Percentiles rank a stretch among this genome's conserved stretches.
Conservation (phyloP, 30 jellyfish, hydroid and myxozoan genomes). For the Aurelia aurita region DNA sequence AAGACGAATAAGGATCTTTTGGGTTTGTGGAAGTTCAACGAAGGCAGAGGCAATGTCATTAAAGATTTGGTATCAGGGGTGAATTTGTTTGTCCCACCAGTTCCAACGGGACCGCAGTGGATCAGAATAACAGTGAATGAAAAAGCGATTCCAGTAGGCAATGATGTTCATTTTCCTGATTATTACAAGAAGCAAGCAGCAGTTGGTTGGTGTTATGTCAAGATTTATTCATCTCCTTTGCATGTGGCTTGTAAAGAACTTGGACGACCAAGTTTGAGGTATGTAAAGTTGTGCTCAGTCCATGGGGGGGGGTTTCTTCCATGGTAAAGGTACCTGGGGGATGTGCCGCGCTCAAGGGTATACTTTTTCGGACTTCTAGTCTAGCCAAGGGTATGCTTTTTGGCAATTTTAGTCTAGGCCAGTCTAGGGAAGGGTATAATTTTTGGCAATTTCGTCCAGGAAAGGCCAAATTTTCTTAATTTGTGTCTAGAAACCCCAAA, state of each 20-base stretch:
- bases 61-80: conserved; percentile 50
- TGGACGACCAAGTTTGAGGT: conserved; percentile 59
- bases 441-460: too few species aligned
- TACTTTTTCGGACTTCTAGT: too few species aligned
- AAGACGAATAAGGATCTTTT: conserved; percentile 19
- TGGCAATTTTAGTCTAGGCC: too few species aligned
- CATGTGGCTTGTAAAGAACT: conserved; percentile 47
- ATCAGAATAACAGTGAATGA: conserved; percentile 34
- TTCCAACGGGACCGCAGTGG: conserved; percentile 62
- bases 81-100: conserved; percentile 57
- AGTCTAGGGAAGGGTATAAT: too few species aligned
- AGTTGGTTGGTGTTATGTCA: conserved; percentile 54
- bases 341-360: too few species aligned
- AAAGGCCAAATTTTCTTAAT: too few species aligned
- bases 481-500: too few species aligned
- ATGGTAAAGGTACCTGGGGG: too few species aligned
- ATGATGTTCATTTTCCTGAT: conserved; percentile 44
- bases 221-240: conserved; percentile 55
- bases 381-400: too few species aligned
- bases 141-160: conserved; percentile 50
- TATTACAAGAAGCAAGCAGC: conserved; percentile 38
- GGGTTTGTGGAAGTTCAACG: conserved; percentile 62
- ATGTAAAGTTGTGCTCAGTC: not conserved
- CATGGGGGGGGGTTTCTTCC: too few species aligned
- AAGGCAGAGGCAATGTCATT: conserved; percentile 56